phyloP scores from a whole-genome alignment of 2,797 vertebrate genomes.

The Hemibagrus guttatus region DNA sequence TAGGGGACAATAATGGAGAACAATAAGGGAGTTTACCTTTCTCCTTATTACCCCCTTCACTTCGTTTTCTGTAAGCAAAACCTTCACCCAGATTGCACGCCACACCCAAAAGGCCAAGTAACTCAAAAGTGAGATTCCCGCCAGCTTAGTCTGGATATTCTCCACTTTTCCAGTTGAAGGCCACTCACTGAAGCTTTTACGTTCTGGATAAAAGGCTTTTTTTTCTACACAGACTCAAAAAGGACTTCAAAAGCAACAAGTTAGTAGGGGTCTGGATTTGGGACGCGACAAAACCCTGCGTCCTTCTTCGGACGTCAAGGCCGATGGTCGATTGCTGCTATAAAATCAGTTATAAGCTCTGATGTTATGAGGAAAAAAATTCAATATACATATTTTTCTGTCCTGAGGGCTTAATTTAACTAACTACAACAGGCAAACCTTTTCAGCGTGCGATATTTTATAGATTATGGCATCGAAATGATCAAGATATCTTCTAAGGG shows the following conservation, averaged over 20 bases:
- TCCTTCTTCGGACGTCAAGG: background rate
- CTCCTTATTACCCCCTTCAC: background rate
- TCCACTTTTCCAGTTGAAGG: background rate
- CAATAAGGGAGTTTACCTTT: slow-evolving; percentile 24
- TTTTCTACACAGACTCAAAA: background rate
- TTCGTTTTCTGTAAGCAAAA: slow-evolving; percentile 22
- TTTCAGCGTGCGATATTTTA: background rate
- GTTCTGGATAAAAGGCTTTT: background rate
- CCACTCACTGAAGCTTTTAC: background rate
- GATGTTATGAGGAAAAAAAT: background rate
- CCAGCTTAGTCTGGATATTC: background rate
- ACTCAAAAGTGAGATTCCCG: background rate
- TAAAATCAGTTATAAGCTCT: background rate
- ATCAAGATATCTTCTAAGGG: background rate
- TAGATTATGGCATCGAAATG: background rate
- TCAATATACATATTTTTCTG: background rate
- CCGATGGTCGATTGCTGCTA: background rate
- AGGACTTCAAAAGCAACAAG: background rate
- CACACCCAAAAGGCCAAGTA: slow-evolving; percentile 16
- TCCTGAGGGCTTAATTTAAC: background rate
- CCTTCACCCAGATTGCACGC: background rate
- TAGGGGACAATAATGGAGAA: background rate
- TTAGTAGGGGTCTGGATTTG: background rate
- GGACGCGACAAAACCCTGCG: background rate
- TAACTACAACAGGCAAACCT: background rate